phyloP scores from a whole-genome alignment of 2,888 invertebrate species.

The Hyalella azteca region DNA sequence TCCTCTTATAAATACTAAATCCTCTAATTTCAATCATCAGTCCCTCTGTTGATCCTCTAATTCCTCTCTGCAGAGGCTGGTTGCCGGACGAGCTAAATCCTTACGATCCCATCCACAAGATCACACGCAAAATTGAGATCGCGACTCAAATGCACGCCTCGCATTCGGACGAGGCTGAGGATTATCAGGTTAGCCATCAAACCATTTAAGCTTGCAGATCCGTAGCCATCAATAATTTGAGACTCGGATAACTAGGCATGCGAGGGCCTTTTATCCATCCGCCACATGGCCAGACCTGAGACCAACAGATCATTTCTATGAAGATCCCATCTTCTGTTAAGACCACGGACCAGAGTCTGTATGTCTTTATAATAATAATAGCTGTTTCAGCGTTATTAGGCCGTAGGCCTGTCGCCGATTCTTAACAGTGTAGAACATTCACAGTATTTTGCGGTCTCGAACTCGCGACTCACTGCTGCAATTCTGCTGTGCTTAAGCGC shows the following conservation, averaged over 20 bases:
- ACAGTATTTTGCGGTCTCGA: no score
- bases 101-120: constrained; percentile 32
- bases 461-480: no score
- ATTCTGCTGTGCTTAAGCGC: no score
- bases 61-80: constrained; percentile 60
- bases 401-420: no score
- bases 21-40: no score
- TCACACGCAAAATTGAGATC: constrained; percentile 53
- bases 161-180: constrained; percentile 42
- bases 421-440: no score
- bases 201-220: background rate
- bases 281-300: background rate
- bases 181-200: constrained; percentile 40
- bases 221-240: background rate
- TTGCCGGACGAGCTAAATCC: constrained; percentile 60
- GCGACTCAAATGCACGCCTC: constrained; percentile 50
- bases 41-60: background rate
- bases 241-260: background rate
- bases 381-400: no score
- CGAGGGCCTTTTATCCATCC: background rate
- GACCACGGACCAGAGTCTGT: background rate
- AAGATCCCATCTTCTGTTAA: background rate
- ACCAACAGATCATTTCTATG: background rate
- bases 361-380: background rate
- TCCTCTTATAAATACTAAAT: no score